Conservation (phyloP, 2,797 vertebrate species). For the Denticeps clupeoides region DNA sequence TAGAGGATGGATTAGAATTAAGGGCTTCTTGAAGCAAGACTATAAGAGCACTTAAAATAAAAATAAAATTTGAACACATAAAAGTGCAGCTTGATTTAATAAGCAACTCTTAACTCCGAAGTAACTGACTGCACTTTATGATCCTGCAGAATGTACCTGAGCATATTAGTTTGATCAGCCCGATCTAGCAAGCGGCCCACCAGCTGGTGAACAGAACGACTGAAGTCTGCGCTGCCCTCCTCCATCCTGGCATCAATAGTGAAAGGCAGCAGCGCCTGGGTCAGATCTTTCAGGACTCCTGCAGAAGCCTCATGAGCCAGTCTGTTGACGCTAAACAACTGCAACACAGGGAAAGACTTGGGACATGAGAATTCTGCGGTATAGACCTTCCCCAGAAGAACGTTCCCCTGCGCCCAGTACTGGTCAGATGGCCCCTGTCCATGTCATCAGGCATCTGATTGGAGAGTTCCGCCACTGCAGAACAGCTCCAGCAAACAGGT, state of each 20-base stretch:
- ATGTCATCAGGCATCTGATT: not conserved
- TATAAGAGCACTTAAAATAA: conserved; percentile 74
- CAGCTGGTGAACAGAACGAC: conserved; percentile 87
- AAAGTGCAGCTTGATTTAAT: not conserved
- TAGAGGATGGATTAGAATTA: conserved; percentile 76
- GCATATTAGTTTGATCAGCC: conserved; percentile 91
- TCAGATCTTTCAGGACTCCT: conserved; percentile 90
- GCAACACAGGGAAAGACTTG: too few species aligned
- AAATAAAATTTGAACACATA: not conserved
- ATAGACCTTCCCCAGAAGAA: not conserved
- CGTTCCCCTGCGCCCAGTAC: not conserved
- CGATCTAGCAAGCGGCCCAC: conserved; percentile 86
- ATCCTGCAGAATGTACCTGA: conserved; percentile 65
- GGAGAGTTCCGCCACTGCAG: not conserved
- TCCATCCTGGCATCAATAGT: conserved; percentile 90
- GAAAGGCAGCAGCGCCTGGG: conserved; percentile 89
- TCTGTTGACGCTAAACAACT: too few species aligned
- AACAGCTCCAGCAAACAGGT: not conserved
- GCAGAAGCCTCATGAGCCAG: conserved; percentile 86
- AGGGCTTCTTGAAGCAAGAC: conserved; percentile 91
- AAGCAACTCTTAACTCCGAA: not conserved
- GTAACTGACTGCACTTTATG: too few species aligned
- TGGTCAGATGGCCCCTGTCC: not conserved
- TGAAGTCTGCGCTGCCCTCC: conserved; percentile 87
- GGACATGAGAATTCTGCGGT: too few species aligned